Base-by-base conservation (phyloP, 92 coral and sea anemone species). In the Siderastrea radians region DNA sequence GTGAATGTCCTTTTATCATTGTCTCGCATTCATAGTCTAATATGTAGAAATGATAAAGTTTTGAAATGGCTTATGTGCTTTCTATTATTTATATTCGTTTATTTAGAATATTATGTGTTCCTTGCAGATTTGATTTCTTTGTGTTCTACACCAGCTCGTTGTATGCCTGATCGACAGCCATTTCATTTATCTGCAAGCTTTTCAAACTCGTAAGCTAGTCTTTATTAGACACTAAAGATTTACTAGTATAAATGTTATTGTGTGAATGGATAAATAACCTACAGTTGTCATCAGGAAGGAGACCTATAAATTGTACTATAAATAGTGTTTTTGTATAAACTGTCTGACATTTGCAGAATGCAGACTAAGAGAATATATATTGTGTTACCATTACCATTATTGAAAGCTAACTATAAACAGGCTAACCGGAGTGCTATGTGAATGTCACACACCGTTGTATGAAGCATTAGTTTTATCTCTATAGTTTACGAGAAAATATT, bases 121-220 rank as follows among this genome's bases (percentile, higher is more conserved):
- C 65, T 11, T 60, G 65, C 65, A 60, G 65, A 60, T 17, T 60
- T 60, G 65, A 60, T 60, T 60, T 17, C 65, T 60, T 60, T 60
- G 65, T 60, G 65, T 60, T 60, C 65, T 60, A 60, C 65, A 60
- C 65, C 65, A 60, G 65, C 65, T 60, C 65, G 65, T 60, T 15
- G 65, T 60, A 60, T 60, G 65, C 65, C 65, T 60, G 65, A 60
- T 60, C 16, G 65, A 60, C 65, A 60, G 65, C 65, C 65, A 60
- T 60, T 60, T 60, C 11, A 60, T 60, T 60, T 60, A 60, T 60
- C 65, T 60, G 64, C 13, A 60, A 60, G 15, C 15, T 60, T 60
- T 60, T 60, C 64, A 11, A 60, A 60, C 65, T 60, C 65, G 65
- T 60, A 60, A 60, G 65, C 15, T 60, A 60, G 65, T 60, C 65